Evolutionary conservation across 2,888 invertebrate species (phyloP), one percentile per base, ranked within the genome.

Genomic region (Caenorhabditis sp.): DNA sequence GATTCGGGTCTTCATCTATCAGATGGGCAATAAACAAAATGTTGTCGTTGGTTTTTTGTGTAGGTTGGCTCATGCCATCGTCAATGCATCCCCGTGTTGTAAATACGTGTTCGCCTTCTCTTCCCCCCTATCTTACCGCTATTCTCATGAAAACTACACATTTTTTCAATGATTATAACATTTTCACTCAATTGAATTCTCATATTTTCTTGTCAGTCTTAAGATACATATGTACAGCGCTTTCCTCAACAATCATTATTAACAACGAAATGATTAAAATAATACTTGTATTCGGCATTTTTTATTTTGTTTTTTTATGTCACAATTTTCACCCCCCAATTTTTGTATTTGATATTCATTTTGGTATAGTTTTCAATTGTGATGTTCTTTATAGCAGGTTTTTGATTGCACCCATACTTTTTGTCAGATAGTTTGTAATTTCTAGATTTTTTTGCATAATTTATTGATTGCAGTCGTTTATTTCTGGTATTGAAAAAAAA

Each of bases 1-100:
- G 81, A 81, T 51, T 78, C 78, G 21, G 81, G 81, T 6, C 64
- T 80, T 12, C 77, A 78, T 51, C 62, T 79, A 14, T 79, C 79
- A 1, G 77, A 79, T 50, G 66, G 68, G n/a, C 73, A 69, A 19
- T 73, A 55, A 61, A 36, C 27, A 27, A 19, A 19, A 51, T 21
- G 31, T 10, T 31, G 10, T n/a, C n/a, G n/a, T n/a, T n/a, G n/a
- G n/a, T n/a, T n/a, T n/a, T n/a, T n/a, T 31, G 31, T 31, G 31
- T 31, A 31, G 31, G 31, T 31, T 31, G 31, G 31, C 31, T 31
- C 31, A 31, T 31, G 31, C 23, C 23, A n/a, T 4, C 27, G 10
- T 31, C 53, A 26, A 51, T 26, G 19, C 5, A 50, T 12, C 53
- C 61, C 65, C 62, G 73, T 73, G 69, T 73, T 73, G 65, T 73